phyloP scores from a whole-genome alignment of 2,888 invertebrate species.

The Mesorhabditis belari region DNA sequence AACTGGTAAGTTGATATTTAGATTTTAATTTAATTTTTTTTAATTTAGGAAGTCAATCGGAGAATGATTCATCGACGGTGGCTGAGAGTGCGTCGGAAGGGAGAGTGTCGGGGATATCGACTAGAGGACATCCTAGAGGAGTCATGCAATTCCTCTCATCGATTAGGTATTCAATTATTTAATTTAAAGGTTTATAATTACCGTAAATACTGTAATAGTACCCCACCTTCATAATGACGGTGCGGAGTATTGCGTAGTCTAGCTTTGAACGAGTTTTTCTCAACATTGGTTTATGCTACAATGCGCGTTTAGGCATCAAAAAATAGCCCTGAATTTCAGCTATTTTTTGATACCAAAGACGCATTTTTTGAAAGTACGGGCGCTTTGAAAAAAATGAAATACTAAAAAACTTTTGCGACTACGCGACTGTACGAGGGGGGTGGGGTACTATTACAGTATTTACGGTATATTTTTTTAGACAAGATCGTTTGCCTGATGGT shows the following conservation, averaged over 20 bases:
- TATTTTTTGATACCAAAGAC: no score
- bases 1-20: not conserved
- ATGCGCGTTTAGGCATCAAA: no score
- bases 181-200: conserved; percentile 10
- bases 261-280: no score
- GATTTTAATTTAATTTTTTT: not conserved
- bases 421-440: no score
- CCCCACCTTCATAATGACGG: no score
- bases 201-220: not conserved
- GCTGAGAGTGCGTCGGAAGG: not conserved
- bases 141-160: conserved; percentile 51
- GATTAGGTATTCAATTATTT: conserved; percentile 29
- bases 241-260: no score
- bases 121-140: conserved; percentile 44
- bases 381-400: no score
- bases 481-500: not conserved
- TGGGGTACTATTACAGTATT: no score
- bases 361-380: no score
- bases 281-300: no score
- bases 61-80: not conserved
- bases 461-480: not conserved
- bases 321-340: no score
- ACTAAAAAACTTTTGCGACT: no score
- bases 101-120: conserved; percentile 40
- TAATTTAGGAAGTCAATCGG: not conserved